phyloP scores from a whole-genome alignment of 2,888 invertebrate species.

The Sarcophaga caerulescens region DNA sequence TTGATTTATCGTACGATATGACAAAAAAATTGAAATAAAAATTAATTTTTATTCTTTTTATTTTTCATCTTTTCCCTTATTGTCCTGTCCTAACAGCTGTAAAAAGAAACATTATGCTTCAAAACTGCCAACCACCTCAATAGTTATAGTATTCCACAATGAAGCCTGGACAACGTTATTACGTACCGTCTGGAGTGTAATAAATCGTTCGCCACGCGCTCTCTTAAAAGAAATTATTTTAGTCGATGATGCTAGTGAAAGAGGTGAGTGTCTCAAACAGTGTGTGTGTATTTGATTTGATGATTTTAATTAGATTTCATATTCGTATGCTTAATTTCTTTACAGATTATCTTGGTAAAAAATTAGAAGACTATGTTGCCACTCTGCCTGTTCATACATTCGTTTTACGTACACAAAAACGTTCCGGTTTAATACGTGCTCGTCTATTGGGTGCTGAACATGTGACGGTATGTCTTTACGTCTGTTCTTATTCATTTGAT shows the following conservation, averaged over 20 bases:
- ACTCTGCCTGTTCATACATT: conserved; percentile 92
- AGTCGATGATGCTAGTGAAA: conserved; percentile 98
- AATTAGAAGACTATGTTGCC: conserved; percentile 94
- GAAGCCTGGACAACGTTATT: conserved; percentile 99
- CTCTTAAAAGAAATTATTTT: conserved; percentile 96
- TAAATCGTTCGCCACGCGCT: conserved; percentile 94
- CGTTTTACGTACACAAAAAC: conserved; percentile 93
- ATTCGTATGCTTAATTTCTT: conserved; percentile 22
- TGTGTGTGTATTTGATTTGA: background rate
- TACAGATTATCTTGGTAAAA: conserved; percentile 91
- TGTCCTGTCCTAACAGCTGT: conserved; percentile 83
- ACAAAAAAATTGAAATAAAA: background rate
- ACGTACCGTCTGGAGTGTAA: conserved; percentile 97
- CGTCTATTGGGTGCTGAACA: conserved; percentile 96
- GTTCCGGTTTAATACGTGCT: conserved; percentile 98
- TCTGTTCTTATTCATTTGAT: background rate
- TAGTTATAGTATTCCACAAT: conserved; percentile 99
- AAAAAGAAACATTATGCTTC: conserved; percentile 89
- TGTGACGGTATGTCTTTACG: conserved; percentile 88
- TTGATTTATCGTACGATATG: conserved; percentile 67
- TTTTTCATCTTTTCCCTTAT: conserved; percentile 15
- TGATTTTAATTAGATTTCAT: background rate
- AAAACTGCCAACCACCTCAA: conserved; percentile 94
- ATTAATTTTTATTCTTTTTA: conserved; percentile 23
- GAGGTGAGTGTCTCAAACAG: conserved; percentile 83